phyloP scores from a whole-genome alignment of 2,797 vertebrate genomes.

The Cyprinodon diabolis region DNA sequence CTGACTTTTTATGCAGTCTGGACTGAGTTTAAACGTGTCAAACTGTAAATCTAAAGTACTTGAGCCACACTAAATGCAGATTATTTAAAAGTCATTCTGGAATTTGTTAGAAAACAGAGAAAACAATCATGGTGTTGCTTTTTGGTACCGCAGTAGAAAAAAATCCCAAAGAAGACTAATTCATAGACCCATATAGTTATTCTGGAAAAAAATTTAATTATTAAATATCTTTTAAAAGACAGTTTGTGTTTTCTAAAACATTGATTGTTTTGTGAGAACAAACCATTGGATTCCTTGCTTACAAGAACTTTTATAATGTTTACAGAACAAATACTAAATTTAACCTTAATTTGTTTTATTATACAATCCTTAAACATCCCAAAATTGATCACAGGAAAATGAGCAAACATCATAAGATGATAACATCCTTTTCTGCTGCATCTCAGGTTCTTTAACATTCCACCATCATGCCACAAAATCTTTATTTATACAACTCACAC shows the following conservation, averaged over 20 bases:
- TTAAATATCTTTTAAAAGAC: too few relatives aligned
- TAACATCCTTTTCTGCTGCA: conserved; percentile 14
- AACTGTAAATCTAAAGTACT: not conserved
- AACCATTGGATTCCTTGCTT: too few relatives aligned
- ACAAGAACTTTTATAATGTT: too few relatives aligned
- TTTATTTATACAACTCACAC: conserved; percentile 25
- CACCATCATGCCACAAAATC: conserved; percentile 23
- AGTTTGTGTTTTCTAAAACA: too few relatives aligned
- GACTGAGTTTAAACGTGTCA: not conserved
- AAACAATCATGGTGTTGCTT: not conserved
- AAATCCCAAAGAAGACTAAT: not conserved
- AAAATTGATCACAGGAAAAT: not conserved
- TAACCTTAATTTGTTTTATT: too few relatives aligned
- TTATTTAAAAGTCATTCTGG: not conserved
- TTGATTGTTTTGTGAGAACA: too few relatives aligned
- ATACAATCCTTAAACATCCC: too few relatives aligned
- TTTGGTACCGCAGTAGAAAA: not conserved
- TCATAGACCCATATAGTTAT: too few relatives aligned
- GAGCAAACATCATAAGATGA: not conserved
- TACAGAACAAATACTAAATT: too few relatives aligned
- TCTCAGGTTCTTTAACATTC: conserved; percentile 47
- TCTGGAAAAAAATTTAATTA: too few relatives aligned
- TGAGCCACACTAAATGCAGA: not conserved
- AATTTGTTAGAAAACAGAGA: not conserved
- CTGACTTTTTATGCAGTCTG: not conserved